Percentiles rank a stretch among this genome's conserved stretches.
Evolutionary conservation across 2,797 vertebrate species (phyloP).

Genomic region (Enteromius trimaculatus): DNA sequence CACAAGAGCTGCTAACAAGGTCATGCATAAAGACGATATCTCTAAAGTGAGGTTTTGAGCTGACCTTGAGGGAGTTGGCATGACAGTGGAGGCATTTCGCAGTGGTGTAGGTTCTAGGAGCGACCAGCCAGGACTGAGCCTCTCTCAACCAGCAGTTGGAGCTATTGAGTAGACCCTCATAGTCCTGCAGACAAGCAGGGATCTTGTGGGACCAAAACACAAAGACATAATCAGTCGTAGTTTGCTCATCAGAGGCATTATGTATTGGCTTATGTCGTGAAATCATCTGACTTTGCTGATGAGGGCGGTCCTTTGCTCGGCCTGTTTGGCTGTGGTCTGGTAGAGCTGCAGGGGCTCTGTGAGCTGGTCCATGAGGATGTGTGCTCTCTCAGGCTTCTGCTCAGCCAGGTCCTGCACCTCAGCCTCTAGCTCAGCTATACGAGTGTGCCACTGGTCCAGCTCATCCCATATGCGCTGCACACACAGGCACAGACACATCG

Average conservation of each 20-base stretch:
- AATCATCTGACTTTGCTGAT: constrained; percentile 84
- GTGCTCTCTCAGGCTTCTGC: constrained; percentile 83
- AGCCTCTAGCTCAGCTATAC: constrained; percentile 85
- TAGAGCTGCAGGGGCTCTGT: constrained; percentile 86
- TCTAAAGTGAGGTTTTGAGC: constrained; percentile 19
- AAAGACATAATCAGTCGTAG: neutral
- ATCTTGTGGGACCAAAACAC: constrained; percentile 75
- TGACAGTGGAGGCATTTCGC: constrained; percentile 81
- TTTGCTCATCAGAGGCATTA: neutral
- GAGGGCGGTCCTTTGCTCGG: constrained; percentile 86
- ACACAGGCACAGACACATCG: constrained; percentile 3
- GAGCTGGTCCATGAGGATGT: constrained; percentile 89
- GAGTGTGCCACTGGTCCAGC: constrained; percentile 88
- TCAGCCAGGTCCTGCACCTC: constrained; percentile 91
- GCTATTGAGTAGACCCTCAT: constrained; percentile 80
- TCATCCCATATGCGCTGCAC: constrained; percentile 89
- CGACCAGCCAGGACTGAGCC: constrained; percentile 78
- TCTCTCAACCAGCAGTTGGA: constrained; percentile 85
- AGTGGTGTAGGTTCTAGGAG: constrained; percentile 75
- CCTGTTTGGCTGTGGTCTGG: constrained; percentile 84
- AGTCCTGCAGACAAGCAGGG: constrained; percentile 85
- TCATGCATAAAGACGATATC: neutral
- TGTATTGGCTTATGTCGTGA: neutral
- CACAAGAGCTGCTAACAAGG: neutral
- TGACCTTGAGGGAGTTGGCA: constrained; percentile 84